phyloP scores from a whole-genome alignment of 2,888 invertebrate genomes.

The Crepidodera aurea region DNA sequence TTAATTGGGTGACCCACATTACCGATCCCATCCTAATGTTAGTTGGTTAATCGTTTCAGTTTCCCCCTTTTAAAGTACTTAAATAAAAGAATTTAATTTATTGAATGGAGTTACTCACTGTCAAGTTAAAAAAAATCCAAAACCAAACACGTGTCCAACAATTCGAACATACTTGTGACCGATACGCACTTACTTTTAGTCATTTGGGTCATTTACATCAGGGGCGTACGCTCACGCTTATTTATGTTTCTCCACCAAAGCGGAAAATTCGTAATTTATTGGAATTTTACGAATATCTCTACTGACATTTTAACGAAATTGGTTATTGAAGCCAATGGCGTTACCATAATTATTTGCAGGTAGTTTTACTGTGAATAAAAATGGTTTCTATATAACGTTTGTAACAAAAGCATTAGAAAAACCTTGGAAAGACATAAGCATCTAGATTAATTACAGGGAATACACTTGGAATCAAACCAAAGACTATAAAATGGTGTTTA shows the following conservation, averaged over 20 bases:
- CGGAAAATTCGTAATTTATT: conserved; percentile 35
- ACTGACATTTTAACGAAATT: conserved; percentile 32
- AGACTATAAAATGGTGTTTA: too few species aligned
- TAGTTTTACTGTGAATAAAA: too few species aligned
- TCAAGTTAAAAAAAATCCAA: conserved; percentile 22
- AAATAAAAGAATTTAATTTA: conserved; percentile 11
- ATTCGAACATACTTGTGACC: conserved; percentile 32
- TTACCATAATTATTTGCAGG: not conserved
- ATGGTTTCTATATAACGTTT: too few species aligned
- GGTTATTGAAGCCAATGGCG: conserved; percentile 22
- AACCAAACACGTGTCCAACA: conserved; percentile 24
- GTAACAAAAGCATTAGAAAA: too few species aligned
- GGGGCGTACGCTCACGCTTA: conserved; percentile 28
- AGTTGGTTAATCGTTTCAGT: conserved; percentile 16
- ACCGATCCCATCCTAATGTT: not conserved
- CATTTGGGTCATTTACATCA: conserved; percentile 34
- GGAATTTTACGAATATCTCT: conserved; percentile 34
- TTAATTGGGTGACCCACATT: conserved; percentile 11
- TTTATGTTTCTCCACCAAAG: conserved; percentile 32
- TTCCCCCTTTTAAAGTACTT: conserved; percentile 6
- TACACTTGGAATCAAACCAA: too few species aligned
- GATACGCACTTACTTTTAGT: conserved; percentile 35
- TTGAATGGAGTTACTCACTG: conserved; percentile 23
- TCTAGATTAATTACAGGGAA: too few species aligned
- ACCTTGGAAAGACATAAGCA: too few species aligned